Evolutionary conservation across 2,797 vertebrate species (phyloP).

Genomic region (Enteromius mattozi): DNA sequence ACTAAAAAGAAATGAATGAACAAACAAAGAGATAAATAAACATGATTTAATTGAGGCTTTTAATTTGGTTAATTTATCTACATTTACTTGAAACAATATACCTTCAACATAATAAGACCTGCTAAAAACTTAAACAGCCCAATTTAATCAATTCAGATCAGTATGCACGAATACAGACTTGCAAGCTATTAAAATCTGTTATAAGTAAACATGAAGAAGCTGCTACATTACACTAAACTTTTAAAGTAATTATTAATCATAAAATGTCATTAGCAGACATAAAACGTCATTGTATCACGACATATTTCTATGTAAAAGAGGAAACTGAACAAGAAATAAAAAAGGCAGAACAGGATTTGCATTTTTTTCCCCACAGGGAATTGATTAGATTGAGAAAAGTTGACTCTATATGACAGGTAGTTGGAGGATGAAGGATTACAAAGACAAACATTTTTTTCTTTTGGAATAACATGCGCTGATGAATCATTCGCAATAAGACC

Average conservation of each 20-base stretch:
- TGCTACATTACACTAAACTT: background rate
- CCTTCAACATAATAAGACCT: background rate
- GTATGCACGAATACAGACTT: background rate
- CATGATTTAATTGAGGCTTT: background rate
- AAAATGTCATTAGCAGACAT: background rate
- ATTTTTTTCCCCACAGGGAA: background rate
- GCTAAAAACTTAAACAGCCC: background rate
- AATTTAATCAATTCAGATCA: background rate
- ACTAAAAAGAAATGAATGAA: background rate
- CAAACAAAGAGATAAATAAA: background rate
- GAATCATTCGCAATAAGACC: conserved; percentile 17
- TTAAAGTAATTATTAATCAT: background rate
- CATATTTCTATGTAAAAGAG: background rate
- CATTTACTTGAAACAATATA: background rate
- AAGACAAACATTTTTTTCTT: conserved; percentile 29
- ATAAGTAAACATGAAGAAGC: background rate
- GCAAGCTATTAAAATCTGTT: background rate
- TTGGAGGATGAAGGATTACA: conserved; percentile 14
- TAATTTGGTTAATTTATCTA: background rate
- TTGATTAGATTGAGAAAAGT: conserved; percentile 18
- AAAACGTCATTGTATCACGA: background rate
- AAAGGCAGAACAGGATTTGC: background rate
- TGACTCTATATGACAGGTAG: conserved; percentile 17
- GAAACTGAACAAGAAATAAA: background rate
- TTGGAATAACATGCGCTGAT: background rate